phyloP scores from a whole-genome alignment of 2,888 invertebrate species.

The Acronicta aceris region DNA sequence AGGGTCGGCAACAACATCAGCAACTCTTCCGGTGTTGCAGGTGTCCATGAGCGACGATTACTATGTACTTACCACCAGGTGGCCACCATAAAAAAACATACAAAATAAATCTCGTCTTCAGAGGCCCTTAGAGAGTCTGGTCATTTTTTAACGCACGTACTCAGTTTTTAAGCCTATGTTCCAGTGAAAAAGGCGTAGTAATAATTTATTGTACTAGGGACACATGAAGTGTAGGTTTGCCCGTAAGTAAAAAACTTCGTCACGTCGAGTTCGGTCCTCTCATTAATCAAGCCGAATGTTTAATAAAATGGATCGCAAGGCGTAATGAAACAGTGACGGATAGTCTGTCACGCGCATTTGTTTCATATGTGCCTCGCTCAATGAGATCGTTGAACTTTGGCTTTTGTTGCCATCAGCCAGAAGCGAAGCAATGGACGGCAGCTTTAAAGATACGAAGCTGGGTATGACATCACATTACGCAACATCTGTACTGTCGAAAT shows the following conservation, averaged over 20 bases:
- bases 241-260: slow-evolving; percentile 14
- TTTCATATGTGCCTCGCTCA: slow-evolving; percentile 49
- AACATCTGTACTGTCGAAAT: not conserved
- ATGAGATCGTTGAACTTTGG: slow-evolving; percentile 49
- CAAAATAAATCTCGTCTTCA: too few species aligned
- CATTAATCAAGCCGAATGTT: slow-evolving; percentile 57
- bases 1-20: too few species aligned
- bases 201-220: slow-evolving; percentile 8
- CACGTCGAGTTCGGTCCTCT: slow-evolving; percentile 24
- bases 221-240: slow-evolving; percentile 11
- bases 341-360: slow-evolving; percentile 58
- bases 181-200: not conserved
- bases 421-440: not conserved
- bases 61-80: too few species aligned
- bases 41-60: too few species aligned
- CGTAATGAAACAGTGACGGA: slow-evolving; percentile 59
- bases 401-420: slow-evolving; percentile 19
- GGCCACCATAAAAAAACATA: too few species aligned
- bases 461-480: not conserved
- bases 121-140: too few species aligned
- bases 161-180: too few species aligned
- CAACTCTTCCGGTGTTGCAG: too few species aligned
- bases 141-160: too few species aligned
- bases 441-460: slow-evolving; percentile 3
- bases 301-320: slow-evolving; percentile 49